Evolutionary conservation across 1,140 invertebrate species (phyloP), one percentile per base, ranked within the genome.

Genomic region (Ostrea denselamellosa): DNA sequence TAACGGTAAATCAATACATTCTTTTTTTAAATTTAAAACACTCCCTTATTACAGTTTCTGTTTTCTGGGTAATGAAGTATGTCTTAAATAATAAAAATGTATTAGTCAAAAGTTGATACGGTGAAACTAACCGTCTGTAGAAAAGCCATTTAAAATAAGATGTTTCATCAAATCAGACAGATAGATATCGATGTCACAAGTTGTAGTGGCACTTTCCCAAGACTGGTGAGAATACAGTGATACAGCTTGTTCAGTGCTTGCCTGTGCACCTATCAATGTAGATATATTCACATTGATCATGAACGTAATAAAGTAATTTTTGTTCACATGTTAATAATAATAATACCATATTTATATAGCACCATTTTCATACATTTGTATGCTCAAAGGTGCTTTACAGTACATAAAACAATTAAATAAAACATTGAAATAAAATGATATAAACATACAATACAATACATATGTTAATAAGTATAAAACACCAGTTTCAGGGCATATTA

Each of bases 161-260:
- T 77, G 25, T 77, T 34, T 77, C 68, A 77, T 77, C 4, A 77
- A 34, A 28, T 77, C 28, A 77, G 68, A 28, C 14, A 77, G 8
- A 34, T 77, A 77, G 25, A 77, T 34, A 77, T 77, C 68, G 22
- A 77, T 25, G 28, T 77, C 68, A 34, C 68, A 77, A 14, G 12
- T 12, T 77, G 22, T 25, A 5, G 68, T 14, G 12, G 9, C 28
- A 4, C 17, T 77, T 34, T 25, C 28, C 68, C 68, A 77, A 14
- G 68, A 77, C 12, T 14, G 68, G 12, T 77, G 68, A 1, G 22
- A 34, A 77, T 14, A 28, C 7, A 77, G 8, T 28, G 68, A 77
- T 34, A 34, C 28, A 77, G 12, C 25, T 14, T 77, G 68, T 28
- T 77, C 12, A 22, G 25, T 9, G 10, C 28, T 34, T 0, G 25